These are phyloP conservation scores for Xerus inauris DNA, from an alignment of 2,113 vertebrate genomes.

Conservation along the genomic window DNA sequence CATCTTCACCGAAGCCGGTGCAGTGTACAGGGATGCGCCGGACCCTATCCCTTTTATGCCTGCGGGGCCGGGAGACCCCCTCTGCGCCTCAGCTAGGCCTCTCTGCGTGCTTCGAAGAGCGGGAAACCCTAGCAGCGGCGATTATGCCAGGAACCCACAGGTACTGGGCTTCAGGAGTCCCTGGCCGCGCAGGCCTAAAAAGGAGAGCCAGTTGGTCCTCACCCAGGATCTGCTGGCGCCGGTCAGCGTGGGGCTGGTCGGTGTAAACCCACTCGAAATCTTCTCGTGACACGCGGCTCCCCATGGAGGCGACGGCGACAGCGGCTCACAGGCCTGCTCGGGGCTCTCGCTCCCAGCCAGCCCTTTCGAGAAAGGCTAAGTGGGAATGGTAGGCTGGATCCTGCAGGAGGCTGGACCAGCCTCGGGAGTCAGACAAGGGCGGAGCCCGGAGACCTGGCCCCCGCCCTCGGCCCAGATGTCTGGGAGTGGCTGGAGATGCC, in stretches of 20 bases:
- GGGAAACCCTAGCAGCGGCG: not conserved
- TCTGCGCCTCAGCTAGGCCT: not conserved
- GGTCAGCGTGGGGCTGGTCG: slow-evolving; percentile 94
- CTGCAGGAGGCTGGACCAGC: no score
- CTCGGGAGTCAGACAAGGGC: not conserved
- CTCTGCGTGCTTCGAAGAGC: no score
- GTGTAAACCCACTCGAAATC: slow-evolving; percentile 98
- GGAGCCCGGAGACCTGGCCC: not conserved
- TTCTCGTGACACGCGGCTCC: slow-evolving; percentile 90
- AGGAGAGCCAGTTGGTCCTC: slow-evolving; percentile 80
- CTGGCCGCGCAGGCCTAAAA: slow-evolving; percentile 37
- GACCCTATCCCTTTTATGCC: not conserved
- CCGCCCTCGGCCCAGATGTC: no score
- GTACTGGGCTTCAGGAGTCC: not conserved
- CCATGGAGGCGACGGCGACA: slow-evolving; percentile 85
- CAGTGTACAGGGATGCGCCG: not conserved
- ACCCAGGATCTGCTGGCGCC: slow-evolving; percentile 94
- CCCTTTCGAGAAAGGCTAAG: fast-evolving
- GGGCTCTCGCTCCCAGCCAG: fast-evolving
- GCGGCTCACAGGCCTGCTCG: fast-evolving
- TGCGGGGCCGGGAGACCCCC: no score
- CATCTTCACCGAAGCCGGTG: not conserved
- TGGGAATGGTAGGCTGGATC: no score
- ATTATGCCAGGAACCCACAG: no score
- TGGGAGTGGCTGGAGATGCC: no score